Evolutionary conservation across 2,113 vertebrate genomes (phyloP), one percentile per base, ranked within the genome.

Genomic region (Pardalotus punctatus): DNA sequence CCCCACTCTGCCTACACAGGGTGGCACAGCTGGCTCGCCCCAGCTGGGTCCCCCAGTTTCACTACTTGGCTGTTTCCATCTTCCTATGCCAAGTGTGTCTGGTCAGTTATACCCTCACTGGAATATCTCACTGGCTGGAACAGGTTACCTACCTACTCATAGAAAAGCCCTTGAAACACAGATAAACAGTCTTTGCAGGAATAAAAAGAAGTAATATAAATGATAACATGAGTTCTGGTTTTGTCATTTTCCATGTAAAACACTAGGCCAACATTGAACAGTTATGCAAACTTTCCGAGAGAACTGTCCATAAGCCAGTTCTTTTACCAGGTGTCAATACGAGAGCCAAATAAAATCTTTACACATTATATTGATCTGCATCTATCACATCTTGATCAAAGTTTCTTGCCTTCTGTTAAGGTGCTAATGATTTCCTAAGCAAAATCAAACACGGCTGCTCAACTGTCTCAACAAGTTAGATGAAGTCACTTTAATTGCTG

Each of bases 301-400:
- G 67, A 96, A 74, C 56, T 56, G 56, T 56, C 72, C 51, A 71
- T 64, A 78, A 94, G 33, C 40, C 45, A 53, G 69, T 53, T 78
- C 92, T 92, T 95, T 77, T 84, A 77, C n/a, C 89, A 82, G 72
- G 83, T 93, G 96, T 92, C 97, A 85, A 95, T 97, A 97, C 74
- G 81, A 92, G 51, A 93, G 94, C 72, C 87, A 91, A 97, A 96
- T 60, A 84, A 95, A 94, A 96, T 97, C 95, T 47, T 97, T 97
- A 94, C 93, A 51, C 86, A 33, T 93, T 87, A 51, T 96, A 98
- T 98, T 71, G 97, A 98, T 96, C 96, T 95, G 88, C 98, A 97
- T 97, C 96, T 96, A 96, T 96, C 97, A 93, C 86, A 84, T 82
- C 85, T 86, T 96, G 94, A 98, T 98, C 97, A 97, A 98, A 97